A percentile compares a stretch with the other conserved stretches of the same genome.
phyloP scores from a whole-genome alignment of 2,797 vertebrate genomes.

The Pangasius macronema region DNA sequence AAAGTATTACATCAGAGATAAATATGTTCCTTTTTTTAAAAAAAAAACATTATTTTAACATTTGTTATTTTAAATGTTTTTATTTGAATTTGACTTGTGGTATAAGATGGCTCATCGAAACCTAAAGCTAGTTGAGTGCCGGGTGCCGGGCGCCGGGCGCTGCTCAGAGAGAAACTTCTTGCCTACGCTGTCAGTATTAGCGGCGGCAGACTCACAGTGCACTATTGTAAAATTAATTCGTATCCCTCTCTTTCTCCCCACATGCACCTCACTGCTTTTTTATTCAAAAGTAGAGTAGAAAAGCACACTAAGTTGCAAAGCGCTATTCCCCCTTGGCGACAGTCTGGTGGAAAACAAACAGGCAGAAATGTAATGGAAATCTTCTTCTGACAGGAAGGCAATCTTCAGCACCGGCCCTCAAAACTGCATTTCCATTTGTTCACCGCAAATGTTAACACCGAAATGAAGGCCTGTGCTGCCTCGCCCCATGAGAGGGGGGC shows the following conservation, averaged over 20 bases:
- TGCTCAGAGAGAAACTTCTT: constrained; percentile 10
- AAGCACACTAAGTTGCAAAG: constrained; percentile 56
- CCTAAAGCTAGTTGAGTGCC: not conserved
- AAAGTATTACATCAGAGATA: not conserved
- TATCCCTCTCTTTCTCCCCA: constrained; percentile 22
- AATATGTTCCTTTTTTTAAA: not conserved
- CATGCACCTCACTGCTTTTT: constrained; percentile 38
- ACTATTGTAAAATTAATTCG: constrained; percentile 49
- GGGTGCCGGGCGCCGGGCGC: not conserved
- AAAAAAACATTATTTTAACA: not conserved
- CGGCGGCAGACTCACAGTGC: constrained; percentile 24
- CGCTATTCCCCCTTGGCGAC: constrained; percentile 54
- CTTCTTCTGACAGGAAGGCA: constrained; percentile 80
- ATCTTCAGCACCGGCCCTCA: constrained; percentile 75
- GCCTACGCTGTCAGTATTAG: constrained; percentile 30
- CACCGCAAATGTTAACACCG: constrained; percentile 74
- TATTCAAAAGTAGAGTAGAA: constrained; percentile 50
- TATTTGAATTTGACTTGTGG: not conserved
- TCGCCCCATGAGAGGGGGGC: constrained; percentile 71
- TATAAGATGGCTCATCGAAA: not conserved
- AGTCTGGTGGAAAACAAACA: constrained; percentile 56
- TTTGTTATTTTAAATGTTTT: not conserved
- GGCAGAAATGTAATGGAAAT: constrained; percentile 76
- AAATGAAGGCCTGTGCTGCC: constrained; percentile 79
- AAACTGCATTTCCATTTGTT: constrained; percentile 78